Base-by-base conservation (phyloP, 64 coral and sea anemone species). In the Astreopora myriophthalma region DNA sequence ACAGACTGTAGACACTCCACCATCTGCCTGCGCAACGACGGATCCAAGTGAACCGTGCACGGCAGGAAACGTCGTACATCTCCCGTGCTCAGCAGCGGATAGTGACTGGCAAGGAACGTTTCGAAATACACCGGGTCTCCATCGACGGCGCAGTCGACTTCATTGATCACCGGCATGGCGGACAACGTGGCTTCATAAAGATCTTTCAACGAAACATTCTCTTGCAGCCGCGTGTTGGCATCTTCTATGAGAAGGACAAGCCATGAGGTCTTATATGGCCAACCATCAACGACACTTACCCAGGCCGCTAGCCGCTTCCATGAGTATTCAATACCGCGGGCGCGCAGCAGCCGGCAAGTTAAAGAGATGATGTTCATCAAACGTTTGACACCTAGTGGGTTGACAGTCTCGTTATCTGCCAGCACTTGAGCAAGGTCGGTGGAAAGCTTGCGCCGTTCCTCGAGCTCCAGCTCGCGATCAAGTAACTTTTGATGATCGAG, bases 191-290 rank as follows among this genome's bases (percentile, higher is more conserved):
- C 90, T 84, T 95, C 94, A 42, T 93, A 99, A 61, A 99, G 85
- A 40, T 93, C 89, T 80, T 99, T 99, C 49, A 99, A 64, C 14
- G 82, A 66, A 12, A 99, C 90, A 62, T 96, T 93, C 13, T 99
- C 97, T 30, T 69, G 48, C 26, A 99, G 62, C 19, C 80, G 81
- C 11, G 91, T 95, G 22, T 79, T 96, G 60, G 24, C 90, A 67
- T 99, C 97, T 46, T 99, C 97, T 1, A 95, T 82, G 28, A 99
- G 74, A 20, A 99, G 87, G 42, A 99, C 97, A 34, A 99, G 68
- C 97, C 97, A 99, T 22, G 97, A 99, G n/a, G 91, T 90, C 42
- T 90, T 93, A 74, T 93, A 99, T 7, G 97, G 97, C 97, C 97
- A 99, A 44, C 94, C 94, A 48, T 99, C 97, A 23, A 96, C 94